These are phyloP conservation scores for Paraplagusia blochii DNA, from an alignment of 2,113 vertebrate genomes.

Conservation along the genomic window DNA sequence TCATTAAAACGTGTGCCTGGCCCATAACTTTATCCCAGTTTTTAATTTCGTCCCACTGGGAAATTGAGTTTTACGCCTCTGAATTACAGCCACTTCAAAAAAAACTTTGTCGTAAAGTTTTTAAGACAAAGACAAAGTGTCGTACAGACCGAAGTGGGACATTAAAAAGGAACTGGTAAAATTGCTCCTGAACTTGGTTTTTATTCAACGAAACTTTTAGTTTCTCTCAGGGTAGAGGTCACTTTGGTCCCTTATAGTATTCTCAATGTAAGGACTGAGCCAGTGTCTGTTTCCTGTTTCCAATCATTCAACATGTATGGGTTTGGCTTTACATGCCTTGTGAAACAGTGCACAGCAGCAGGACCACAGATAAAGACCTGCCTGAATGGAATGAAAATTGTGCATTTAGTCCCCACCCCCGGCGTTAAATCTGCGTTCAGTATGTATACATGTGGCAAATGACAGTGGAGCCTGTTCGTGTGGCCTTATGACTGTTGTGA, in stretches of 20 bases:
- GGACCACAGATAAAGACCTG: conserved; percentile 37
- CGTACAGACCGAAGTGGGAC: too few relatives aligned
- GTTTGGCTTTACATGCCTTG: conserved; percentile 25
- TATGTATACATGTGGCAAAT: conserved; percentile 42
- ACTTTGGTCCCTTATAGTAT: conserved; percentile 2
- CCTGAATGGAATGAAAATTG: conserved; percentile 28
- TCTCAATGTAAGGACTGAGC: conserved; percentile 11
- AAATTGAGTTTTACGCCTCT: too few relatives aligned
- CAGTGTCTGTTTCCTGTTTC: conserved; percentile 17
- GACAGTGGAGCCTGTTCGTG: conserved; percentile 35
- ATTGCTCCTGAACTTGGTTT: too few relatives aligned
- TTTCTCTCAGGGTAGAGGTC: not conserved
- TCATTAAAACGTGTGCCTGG: too few relatives aligned
- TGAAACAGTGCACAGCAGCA: conserved; percentile 21
- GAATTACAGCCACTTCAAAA: too few relatives aligned
- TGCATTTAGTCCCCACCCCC: conserved; percentile 32
- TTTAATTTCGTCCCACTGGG: too few relatives aligned
- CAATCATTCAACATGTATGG: conserved; percentile 27
- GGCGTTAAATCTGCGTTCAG: conserved; percentile 45
- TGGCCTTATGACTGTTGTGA: conserved; percentile 35
- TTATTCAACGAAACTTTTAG: too few relatives aligned
- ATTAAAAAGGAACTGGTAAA: too few relatives aligned
- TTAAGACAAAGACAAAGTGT: too few relatives aligned
- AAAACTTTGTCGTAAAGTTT: too few relatives aligned
- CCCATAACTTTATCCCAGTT: too few relatives aligned